Evolutionary conservation across 1,140 invertebrate species (phyloP).

Genomic region (Nephotettix cincticeps): DNA sequence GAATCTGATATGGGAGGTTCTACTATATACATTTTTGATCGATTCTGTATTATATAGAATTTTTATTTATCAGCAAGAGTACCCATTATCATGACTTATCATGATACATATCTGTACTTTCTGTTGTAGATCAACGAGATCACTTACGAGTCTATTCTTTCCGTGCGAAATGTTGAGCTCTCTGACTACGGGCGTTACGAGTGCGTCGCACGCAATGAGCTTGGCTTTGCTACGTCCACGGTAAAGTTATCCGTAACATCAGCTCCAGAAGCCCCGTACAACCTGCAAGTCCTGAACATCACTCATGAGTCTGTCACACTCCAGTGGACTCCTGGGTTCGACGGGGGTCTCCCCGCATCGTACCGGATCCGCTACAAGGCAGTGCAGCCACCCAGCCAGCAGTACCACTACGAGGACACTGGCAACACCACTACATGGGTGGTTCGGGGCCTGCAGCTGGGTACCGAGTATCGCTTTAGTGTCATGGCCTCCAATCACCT

Average conservation of each 20-base stretch:
- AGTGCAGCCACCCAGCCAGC: conserved; percentile 39
- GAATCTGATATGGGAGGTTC: no score
- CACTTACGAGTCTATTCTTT: conserved; percentile 74
- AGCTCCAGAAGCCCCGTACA: conserved; percentile 78
- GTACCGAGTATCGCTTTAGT: conserved; percentile 85
- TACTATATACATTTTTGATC: no score
- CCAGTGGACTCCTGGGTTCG: conserved; percentile 90
- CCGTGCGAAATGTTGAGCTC: conserved; percentile 77
- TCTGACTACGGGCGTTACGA: conserved; percentile 89
- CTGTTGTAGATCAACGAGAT: conserved; percentile 57
- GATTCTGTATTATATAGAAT: no score
- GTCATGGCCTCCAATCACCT: conserved; percentile 85
- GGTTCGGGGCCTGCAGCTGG: conserved; percentile 72
- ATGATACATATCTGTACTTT: conserved; percentile 21
- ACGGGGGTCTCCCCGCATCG: conserved; percentile 82
- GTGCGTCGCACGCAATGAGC: conserved; percentile 83
- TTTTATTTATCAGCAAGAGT: no score
- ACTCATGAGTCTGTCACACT: conserved; percentile 87
- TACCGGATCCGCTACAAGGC: conserved; percentile 76
- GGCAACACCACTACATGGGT: conserved; percentile 66
- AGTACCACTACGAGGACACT: conserved; percentile 34
- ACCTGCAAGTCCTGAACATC: conserved; percentile 75
- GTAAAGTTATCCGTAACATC: conserved; percentile 84
- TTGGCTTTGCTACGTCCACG: conserved; percentile 74
- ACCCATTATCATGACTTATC: no score